Base-by-base conservation (phyloP, 2,797 vertebrate species). In the Scolopax bukidnonensis region DNA sequence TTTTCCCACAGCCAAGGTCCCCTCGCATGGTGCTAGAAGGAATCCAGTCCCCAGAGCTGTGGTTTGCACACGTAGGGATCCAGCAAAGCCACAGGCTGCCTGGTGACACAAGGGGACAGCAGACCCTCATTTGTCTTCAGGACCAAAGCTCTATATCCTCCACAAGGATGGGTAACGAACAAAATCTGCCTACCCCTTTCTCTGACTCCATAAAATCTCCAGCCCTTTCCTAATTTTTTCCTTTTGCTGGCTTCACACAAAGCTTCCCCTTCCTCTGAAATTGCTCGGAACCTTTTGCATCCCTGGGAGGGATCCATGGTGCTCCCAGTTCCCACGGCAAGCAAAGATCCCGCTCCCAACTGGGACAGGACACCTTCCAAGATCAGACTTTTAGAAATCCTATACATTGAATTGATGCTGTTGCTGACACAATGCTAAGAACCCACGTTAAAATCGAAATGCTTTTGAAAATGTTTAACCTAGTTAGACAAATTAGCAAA, bases 401-500 rank as follows among this genome's bases (percentile, higher is more conserved):
- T 24, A 8, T 7, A 4, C 74, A 23, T 9, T 0, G 68, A 89
- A 30, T 54, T 43, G 69, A 73, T 69, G 97, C 97, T 73, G 96
- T 82, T 90, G 96, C 97, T 81, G 97, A 97, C 97, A 98, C 97
- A 98, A 98, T 97, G 96, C 97, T 90, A 97, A 97, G 97, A 97
- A 60, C 97, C 98, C 98, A 98, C 97, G 97, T 97, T 98, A 98
- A 98, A 98, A 98, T 96, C 97, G 95, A 97, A 84, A 97, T 97
- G 98, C 98, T 98, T 98, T 98, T 95, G 96, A 98, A 98, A 98
- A 98, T 98, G 98, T 98, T 98, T 98, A 98, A 98, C 98, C 98
- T 98, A 98, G 98, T 98, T 98, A 98, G 98, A 98, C 98, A 98
- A 98, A 98, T 98, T 98, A 98, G 98, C 98, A 98, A 98, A 98